Base-by-base conservation (phyloP, 2,888 invertebrate species). In the Lycia hirtaria region DNA sequence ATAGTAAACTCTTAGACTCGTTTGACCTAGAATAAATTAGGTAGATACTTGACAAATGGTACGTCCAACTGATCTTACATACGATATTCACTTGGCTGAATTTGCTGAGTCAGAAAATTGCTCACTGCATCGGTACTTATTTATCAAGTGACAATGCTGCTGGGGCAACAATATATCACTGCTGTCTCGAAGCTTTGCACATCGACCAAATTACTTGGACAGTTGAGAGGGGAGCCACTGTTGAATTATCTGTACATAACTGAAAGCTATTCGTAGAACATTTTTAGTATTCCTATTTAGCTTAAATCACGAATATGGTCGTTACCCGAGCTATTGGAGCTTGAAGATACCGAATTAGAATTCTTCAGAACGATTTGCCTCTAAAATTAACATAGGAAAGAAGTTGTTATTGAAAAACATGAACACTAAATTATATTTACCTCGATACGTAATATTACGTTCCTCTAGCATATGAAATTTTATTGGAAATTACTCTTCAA, bases 141-240 rank as follows among this genome's bases (percentile, higher is more conserved):
- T 38, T 50, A 45, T 56, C 56, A 47, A 45, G 41, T 51, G 56
- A 51, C 56, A 51, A 56, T 40, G 32, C 51, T 40, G 32, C 51
- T 50, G 41, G 26, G 47, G 15, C 14, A 20, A 44, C 22, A 56
- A 56, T 56, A 51, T 38, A 56, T 56, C 56, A 56, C 45, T 14
- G 37, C 45, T 56, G 56, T 56, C 56, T 37, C 17, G n/a, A 44
- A 49, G 33, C 22, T 41, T 33, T 30, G 43, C n/a, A n/a, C n/a
- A n/a, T n/a, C n/a, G n/a, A n/a, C n/a, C n/a, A n/a, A n/a, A n/a
- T n/a, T n/a, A n/a, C n/a, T n/a, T n/a, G n/a, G n/a, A n/a, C n/a
- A n/a, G n/a, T n/a, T n/a, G n/a, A n/a, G n/a, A n/a, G n/a, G n/a
- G n/a, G n/a, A n/a, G n/a, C n/a, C n/a, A n/a, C n/a, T n/a, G n/a